A percentile compares a stretch with the other conserved stretches of the same genome.
Conservation (phyloP, 1,140 invertebrate species). For the Trypoxylus dichotomus region DNA sequence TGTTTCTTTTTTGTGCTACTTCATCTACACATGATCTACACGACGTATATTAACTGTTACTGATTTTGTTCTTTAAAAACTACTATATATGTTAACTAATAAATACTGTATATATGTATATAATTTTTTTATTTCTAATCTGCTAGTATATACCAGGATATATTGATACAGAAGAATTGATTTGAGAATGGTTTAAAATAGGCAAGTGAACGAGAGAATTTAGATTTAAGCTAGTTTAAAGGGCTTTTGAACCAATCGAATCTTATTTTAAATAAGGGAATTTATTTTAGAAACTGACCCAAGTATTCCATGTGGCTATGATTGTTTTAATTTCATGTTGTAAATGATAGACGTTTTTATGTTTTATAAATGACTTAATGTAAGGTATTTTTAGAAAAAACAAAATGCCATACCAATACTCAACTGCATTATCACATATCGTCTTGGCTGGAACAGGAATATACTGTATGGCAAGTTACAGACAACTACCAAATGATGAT, state of each 20-base stretch:
- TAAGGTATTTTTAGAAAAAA: background rate
- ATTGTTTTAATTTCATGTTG: background rate
- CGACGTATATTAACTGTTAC: too few relatives aligned
- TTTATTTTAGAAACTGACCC: background rate
- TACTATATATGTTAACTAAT: too few relatives aligned
- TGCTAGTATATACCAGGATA: background rate
- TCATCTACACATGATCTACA: too few relatives aligned
- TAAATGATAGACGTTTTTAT: background rate
- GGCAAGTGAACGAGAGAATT: background rate
- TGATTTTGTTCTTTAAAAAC: too few relatives aligned
- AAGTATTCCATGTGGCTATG: background rate
- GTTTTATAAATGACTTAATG: background rate
- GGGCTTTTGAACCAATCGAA: background rate
- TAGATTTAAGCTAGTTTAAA: background rate
- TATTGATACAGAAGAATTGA: background rate
- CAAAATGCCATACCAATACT: conserved; percentile 29
- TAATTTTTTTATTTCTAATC: background rate
- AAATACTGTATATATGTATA: too few relatives aligned
- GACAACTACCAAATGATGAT: background rate
- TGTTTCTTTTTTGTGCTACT: too few relatives aligned
- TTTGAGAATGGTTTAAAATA: background rate
- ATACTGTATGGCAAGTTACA: conserved; percentile 8
- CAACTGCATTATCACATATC: conserved; percentile 28
- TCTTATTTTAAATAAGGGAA: background rate
- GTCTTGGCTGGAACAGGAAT: conserved; percentile 31